These are phyloP conservation scores for Napeogenes inachia DNA, from an alignment of 2,888 invertebrate genomes.

Conservation along the genomic window DNA sequence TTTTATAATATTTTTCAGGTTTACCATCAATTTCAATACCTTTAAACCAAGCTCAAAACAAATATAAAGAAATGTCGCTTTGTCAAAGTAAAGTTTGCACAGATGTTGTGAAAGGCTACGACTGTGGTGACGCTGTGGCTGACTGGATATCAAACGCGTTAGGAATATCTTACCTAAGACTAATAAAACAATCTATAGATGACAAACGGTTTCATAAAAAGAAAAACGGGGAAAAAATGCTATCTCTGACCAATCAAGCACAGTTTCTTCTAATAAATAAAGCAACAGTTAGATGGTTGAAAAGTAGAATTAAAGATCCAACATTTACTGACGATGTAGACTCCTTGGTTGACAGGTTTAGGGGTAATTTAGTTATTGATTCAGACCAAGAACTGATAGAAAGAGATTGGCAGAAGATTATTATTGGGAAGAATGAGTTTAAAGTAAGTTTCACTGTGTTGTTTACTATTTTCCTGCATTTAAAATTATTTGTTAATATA, in stretches of 20 bases:
- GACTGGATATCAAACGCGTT: constrained; percentile 89
- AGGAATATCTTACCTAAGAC: constrained; percentile 80
- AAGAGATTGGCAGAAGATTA: constrained; percentile 81
- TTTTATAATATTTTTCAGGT: constrained; percentile 54
- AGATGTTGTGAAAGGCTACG: constrained; percentile 85
- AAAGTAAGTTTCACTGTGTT: constrained; percentile 66
- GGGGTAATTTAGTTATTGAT: constrained; percentile 92
- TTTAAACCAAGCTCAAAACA: constrained; percentile 53
- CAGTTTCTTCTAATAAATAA: constrained; percentile 90
- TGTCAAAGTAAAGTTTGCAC: constrained; percentile 92
- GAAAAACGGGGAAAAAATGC: constrained; percentile 44
- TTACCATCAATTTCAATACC: constrained; percentile 73
- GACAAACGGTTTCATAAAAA: constrained; percentile 56
- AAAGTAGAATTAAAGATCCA: constrained; percentile 76
- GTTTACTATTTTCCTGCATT: background rate
- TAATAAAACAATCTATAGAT: constrained; percentile 79
- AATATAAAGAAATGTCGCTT: constrained; percentile 53
- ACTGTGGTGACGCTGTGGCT: constrained; percentile 89
- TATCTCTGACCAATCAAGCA: constrained; percentile 88
- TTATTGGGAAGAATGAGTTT: constrained; percentile 81
- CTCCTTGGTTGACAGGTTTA: constrained; percentile 85
- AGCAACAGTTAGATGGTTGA: constrained; percentile 86
- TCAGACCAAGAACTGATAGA: constrained; percentile 87
- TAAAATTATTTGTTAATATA: background rate
- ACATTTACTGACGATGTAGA: constrained; percentile 72